These are phyloP conservation scores for Alloplasta piceator DNA, from an alignment of 2,888 invertebrate species.

Conservation along the genomic window DNA sequence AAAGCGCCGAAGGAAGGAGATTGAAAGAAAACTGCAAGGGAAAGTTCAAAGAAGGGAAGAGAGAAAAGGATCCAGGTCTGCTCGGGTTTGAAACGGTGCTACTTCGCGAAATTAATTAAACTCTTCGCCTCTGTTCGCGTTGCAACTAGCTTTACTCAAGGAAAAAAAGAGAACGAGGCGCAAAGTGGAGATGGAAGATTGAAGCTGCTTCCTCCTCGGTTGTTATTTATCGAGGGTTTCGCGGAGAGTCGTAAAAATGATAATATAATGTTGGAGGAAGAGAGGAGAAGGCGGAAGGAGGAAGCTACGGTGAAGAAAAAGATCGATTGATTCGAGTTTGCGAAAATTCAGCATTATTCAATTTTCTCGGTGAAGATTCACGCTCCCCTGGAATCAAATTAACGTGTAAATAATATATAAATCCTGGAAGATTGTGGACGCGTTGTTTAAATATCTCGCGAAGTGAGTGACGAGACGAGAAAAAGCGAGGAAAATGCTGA, in stretches of 20 bases:
- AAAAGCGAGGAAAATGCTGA: conserved; percentile 2
- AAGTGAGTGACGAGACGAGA: neutral
- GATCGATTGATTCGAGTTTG: conserved; percentile 16
- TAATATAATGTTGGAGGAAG: conserved; percentile 31
- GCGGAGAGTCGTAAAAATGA: conserved; percentile 51
- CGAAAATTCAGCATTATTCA: neutral
- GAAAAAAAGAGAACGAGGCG: conserved; percentile 43
- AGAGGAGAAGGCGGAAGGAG: neutral
- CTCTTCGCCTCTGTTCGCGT: conserved; percentile 44
- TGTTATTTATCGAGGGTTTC: conserved; percentile 56
- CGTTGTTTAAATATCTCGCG: conserved; percentile 40
- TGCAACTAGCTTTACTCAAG: conserved; percentile 32
- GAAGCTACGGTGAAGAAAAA: neutral
- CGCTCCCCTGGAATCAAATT: conserved; percentile 11
- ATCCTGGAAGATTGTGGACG: conserved; percentile 5
- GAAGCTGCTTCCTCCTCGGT: conserved; percentile 22
- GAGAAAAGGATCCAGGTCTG: conserved; percentile 20
- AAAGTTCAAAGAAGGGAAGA: conserved; percentile 41
- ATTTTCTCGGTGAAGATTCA: neutral
- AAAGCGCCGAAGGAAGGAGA: conserved; percentile 11
- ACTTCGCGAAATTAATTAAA: conserved; percentile 64
- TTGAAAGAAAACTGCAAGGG: conserved; percentile 40
- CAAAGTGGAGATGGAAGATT: neutral
- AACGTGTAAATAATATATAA: conserved; percentile 31
- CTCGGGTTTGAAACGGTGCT: conserved; percentile 6